Conservation (phyloP, 2,113 vertebrate species). For the Nicator chloris region DNA sequence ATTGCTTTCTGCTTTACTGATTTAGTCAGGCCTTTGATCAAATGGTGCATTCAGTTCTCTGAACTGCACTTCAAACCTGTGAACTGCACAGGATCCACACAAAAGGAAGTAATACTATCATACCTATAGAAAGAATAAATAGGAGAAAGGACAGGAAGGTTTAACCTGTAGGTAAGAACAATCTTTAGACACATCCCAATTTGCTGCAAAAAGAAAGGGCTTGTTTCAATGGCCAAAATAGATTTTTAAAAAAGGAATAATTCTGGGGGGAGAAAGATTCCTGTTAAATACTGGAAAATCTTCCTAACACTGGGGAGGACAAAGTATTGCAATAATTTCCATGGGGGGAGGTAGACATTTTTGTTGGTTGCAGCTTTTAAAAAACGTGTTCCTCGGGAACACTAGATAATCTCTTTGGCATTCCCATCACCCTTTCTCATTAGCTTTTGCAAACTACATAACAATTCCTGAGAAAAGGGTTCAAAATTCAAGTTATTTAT, state of each 20-base stretch:
- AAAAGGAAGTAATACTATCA: neutral
- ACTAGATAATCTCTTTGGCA: neutral
- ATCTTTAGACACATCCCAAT: neutral
- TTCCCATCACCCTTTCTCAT: neutral
- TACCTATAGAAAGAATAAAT: neutral
- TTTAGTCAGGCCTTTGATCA: neutral
- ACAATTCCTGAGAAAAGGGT: neutral
- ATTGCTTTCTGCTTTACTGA: neutral
- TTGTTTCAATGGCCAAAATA: neutral
- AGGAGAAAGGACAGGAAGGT: neutral
- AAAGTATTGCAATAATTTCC: neutral
- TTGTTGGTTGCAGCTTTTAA: neutral
- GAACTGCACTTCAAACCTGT: neutral
- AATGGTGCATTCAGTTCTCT: neutral
- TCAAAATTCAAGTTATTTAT: neutral
- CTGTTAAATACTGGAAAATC: neutral
- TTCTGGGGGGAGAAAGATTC: neutral
- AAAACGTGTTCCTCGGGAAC: neutral
- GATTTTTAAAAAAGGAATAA: neutral
- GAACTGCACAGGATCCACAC: neutral
- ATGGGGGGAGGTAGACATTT: neutral
- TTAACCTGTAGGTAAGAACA: neutral
- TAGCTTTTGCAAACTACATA: neutral
- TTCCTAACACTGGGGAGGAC: neutral
- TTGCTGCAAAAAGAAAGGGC: neutral